Base-by-base conservation (phyloP, 2,797 vertebrate genomes). In the Gouania willdenowi region DNA sequence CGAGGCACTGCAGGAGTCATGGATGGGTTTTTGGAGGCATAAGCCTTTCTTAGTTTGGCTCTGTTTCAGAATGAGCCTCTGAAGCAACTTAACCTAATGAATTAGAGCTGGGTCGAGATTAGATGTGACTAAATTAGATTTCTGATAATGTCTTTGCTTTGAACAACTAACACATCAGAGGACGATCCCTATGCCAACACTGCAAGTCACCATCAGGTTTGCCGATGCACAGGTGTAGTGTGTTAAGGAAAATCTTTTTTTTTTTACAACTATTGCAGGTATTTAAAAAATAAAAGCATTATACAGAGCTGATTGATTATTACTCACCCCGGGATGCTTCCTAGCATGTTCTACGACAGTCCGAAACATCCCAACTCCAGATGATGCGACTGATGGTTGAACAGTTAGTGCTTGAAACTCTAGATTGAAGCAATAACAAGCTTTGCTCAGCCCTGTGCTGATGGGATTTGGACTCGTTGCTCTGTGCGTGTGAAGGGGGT, bases 321-420 rank as follows among this genome's bases (percentile, higher is more conserved):
- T 4, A 82, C 85, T 85, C 45, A 87, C 85, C 1, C 71, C 74
- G 1, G 77, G 85, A 23, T 85, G 71, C 64, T 26, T 85, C 48
- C 66, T 87, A 13, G 60, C 74, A 8, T 81, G 75, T 10, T 65
- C 47, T 11, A 75, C 31, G 9, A 65, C 59, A 21, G 32, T 54
- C 46, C 72, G 69, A 39, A 87, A 79, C 34, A 79, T 57, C 17
- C 4, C 20, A 47, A 49, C 28, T 17, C 9, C 15, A 19, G 1
- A n/a, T 15, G 26, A 19, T 45, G 26, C 34, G 17, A 21, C 23
- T 23, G 4, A 56, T 27, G 1, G 20, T 14, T 42, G 22, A 26
- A n/a, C 11, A 54, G 23, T 41, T 15, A 5, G 6, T 4, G 6
- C 24, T 38, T 48, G 7, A 34, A 43, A 25, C 34, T 41, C 33